phyloP scores from a whole-genome alignment of 2,113 vertebrate species.

The Pica pica region DNA sequence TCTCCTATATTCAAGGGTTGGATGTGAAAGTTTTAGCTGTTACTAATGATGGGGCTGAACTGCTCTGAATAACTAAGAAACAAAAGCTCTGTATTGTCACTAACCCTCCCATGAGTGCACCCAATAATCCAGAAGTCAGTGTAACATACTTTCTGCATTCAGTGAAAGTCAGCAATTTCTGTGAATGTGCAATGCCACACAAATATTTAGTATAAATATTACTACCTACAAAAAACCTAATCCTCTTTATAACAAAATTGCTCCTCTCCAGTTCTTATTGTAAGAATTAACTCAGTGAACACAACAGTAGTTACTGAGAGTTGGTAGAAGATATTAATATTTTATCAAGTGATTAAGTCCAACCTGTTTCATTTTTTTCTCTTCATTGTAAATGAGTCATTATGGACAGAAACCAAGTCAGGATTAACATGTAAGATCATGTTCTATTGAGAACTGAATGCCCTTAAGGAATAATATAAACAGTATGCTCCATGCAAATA shows the following conservation, averaged over 20 bases:
- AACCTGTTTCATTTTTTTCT: not conserved
- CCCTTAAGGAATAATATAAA: not conserved
- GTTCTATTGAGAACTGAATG: not conserved
- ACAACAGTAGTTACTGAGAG: not conserved
- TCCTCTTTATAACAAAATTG: not conserved
- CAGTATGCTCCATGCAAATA: not conserved
- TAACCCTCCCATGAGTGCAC: not conserved
- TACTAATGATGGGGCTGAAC: not conserved
- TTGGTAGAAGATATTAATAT: not conserved
- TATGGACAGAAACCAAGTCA: not conserved
- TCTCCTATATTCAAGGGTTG: not conserved
- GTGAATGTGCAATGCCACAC: not conserved
- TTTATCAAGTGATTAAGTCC: not conserved
- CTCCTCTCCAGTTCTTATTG: not conserved
- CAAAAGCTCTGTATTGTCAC: not conserved
- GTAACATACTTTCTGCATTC: not conserved
- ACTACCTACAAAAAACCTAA: not conserved
- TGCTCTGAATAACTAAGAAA: not conserved
- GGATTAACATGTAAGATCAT: not conserved
- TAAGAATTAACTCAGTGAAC: not conserved
- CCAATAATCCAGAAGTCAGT: not conserved
- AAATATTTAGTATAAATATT: not conserved
- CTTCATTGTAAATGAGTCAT: not conserved
- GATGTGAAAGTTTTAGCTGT: not conserved
- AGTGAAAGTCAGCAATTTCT: not conserved